phyloP scores from a whole-genome alignment of 2,888 invertebrate species.

The Caenorhabditis macrosperma region DNA sequence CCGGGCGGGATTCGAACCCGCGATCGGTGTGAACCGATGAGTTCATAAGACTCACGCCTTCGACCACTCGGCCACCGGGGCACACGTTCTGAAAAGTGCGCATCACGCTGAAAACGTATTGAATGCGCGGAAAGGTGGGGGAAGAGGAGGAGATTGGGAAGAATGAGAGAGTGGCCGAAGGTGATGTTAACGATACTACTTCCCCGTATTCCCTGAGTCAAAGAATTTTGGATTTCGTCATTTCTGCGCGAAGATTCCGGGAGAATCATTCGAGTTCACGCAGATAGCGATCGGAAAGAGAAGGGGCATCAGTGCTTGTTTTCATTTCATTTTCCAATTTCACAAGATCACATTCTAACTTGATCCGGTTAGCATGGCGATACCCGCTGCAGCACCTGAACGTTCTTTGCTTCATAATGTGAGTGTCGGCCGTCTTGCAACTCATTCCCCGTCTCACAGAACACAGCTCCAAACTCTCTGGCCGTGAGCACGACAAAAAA shows the following conservation, averaged over 20 bases:
- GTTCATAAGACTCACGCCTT: slow-evolving; percentile 37
- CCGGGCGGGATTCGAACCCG: slow-evolving; percentile 41
- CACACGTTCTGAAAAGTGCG: slow-evolving; percentile 4
- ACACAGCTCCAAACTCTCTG: background rate
- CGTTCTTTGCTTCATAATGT: slow-evolving; percentile 3
- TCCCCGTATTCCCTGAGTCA: no score
- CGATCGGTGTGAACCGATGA: slow-evolving; percentile 26
- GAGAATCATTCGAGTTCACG: background rate
- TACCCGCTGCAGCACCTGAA: slow-evolving; percentile 1
- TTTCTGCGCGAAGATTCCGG: no score
- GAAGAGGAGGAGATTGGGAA: no score
- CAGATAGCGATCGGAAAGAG: no score
- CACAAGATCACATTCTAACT: slow-evolving; percentile 1
- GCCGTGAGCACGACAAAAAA: background rate
- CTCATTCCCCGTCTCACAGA: background rate
- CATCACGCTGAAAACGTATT: background rate
- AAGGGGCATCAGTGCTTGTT: no score
- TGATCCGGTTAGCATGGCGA: slow-evolving; percentile 21
- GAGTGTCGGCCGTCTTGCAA: background rate
- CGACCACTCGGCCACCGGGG: slow-evolving; percentile 30
- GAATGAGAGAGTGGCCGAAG: no score
- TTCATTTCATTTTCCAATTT: background rate
- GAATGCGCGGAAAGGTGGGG: no score
- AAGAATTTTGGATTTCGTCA: no score
- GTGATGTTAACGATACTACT: no score